Conservation (phyloP, 37 sponge, comb jelly and placozoan species). For the Geodia barretti region DNA sequence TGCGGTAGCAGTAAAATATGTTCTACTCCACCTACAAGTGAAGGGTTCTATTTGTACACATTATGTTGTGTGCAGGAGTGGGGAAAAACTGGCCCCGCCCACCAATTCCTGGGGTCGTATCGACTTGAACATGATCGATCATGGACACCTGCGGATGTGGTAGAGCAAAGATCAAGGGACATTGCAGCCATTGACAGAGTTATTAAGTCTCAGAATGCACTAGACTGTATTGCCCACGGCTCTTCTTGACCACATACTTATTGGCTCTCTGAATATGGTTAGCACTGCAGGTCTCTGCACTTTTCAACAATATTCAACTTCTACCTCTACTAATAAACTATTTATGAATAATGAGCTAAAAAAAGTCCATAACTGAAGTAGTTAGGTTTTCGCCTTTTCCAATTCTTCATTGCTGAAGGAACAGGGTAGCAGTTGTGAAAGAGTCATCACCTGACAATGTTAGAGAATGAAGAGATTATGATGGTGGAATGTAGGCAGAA, state of each 20-base stretch:
- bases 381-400: background rate
- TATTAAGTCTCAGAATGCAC: conserved; percentile 5
- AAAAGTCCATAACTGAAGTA: background rate
- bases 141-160: conserved; percentile 70
- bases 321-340: too few relatives aligned
- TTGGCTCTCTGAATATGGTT: too few relatives aligned
- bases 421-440: conserved; percentile 53
- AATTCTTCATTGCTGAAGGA: conserved; percentile 44
- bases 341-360: too few relatives aligned
- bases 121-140: conserved; percentile 68
- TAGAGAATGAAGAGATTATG: background rate
- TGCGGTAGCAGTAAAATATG: too few relatives aligned
- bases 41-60: too few relatives aligned
- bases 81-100: conserved; percentile 50
- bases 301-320: too few relatives aligned
- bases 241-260: too few relatives aligned
- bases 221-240: background rate
- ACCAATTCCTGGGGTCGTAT: conserved; percentile 63
- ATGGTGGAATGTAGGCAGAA: background rate
- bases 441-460: background rate
- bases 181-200: conserved; percentile 47
- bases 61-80: conserved; percentile 55
- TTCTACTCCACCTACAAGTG: too few relatives aligned
- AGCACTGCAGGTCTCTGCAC: too few relatives aligned
- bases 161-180: conserved; percentile 56